A percentile compares a stretch with the other conserved stretches of the same genome.
phyloP scores from a whole-genome alignment of 2,113 vertebrate genomes.

The Natator depressus region DNA sequence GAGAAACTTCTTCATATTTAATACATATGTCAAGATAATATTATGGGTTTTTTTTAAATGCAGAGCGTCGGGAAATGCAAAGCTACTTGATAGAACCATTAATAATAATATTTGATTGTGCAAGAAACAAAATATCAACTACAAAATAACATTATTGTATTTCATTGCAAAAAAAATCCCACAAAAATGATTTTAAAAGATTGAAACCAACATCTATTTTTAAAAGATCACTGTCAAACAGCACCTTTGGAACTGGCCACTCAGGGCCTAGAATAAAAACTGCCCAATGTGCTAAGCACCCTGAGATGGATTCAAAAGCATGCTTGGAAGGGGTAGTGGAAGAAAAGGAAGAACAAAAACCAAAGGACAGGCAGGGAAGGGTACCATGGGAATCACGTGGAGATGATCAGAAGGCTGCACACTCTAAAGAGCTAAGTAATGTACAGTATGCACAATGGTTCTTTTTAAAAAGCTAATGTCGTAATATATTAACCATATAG shows the following conservation, averaged over 20 bases:
- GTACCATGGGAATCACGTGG: neutral
- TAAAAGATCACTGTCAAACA: neutral
- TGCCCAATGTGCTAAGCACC: neutral
- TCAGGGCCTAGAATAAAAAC: neutral
- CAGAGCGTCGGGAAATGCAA: neutral
- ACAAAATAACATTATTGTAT: neutral
- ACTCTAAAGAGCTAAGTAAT: neutral
- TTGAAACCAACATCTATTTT: neutral
- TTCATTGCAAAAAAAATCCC: neutral
- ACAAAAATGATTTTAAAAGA: neutral
- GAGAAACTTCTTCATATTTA: neutral
- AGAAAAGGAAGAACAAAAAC: neutral
- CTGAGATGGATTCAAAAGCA: neutral
- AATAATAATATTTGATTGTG: neutral
- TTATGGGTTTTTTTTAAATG: neutral
- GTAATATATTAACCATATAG: neutral
- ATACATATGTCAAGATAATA: neutral
- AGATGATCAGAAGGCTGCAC: neutral
- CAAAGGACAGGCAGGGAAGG: neutral
- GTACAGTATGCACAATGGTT: neutral
- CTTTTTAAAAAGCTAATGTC: neutral
- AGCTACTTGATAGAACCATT: neutral
- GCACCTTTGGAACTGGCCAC: neutral
- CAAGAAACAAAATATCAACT: neutral
- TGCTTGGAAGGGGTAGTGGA: accelerated